A percentile compares a stretch with the other conserved stretches of the same genome.
Conservation (phyloP, 2,113 vertebrate genomes). For the Dendropsophus ebraccatus region DNA sequence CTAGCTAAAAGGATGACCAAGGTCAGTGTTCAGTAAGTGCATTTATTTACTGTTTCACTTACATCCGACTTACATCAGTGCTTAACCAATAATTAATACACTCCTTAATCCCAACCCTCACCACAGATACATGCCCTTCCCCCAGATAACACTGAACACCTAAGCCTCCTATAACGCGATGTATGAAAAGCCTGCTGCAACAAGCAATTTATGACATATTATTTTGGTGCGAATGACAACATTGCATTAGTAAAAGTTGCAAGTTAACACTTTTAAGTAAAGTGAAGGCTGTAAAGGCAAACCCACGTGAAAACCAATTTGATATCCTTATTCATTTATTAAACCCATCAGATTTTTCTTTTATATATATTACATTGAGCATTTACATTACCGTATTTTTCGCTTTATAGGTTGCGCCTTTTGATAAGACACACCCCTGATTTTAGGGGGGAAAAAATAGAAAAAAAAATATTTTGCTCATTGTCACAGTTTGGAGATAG, state of each 20-base stretch:
- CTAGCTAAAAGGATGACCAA: constrained; percentile 65
- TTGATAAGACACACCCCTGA: too few species aligned
- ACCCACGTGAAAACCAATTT: not conserved
- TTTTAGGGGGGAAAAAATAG: too few species aligned
- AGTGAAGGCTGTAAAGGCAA: too few species aligned
- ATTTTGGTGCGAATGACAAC: not conserved
- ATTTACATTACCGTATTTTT: too few species aligned
- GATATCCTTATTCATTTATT: not conserved
- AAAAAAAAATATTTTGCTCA: too few species aligned
- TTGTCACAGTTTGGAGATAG: too few species aligned
- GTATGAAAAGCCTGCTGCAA: not conserved
- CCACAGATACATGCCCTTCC: not conserved
- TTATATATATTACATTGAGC: too few species aligned
- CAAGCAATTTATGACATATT: not conserved
- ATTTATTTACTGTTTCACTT: constrained; percentile 62
- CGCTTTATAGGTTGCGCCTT: too few species aligned
- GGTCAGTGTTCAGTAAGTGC: constrained; percentile 65
- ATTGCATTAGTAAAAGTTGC: not conserved
- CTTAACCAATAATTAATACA: constrained; percentile 50
- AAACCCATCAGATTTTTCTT: too few species aligned
- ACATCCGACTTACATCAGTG: constrained; percentile 59
- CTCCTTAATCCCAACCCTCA: not conserved
- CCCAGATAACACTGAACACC: not conserved
- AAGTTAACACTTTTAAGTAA: too few species aligned
- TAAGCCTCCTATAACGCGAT: not conserved